A percentile compares a stretch with the other conserved stretches of the same genome.
Evolutionary conservation across 2,888 invertebrate genomes (phyloP).

Genomic region (Diogma glabrata): DNA sequence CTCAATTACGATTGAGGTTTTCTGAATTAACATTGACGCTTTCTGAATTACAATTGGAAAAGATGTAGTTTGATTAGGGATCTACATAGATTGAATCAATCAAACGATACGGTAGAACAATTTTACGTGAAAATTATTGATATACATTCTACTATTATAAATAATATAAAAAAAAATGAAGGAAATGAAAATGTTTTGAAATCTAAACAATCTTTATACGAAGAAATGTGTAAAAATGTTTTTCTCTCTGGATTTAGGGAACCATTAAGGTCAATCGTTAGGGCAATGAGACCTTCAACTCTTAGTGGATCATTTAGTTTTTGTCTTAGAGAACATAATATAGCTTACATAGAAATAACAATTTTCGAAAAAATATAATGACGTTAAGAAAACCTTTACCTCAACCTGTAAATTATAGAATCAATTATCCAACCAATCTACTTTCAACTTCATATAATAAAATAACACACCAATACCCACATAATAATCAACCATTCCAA

Average conservation of each 20-base stretch:
- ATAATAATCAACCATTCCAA: not conserved
- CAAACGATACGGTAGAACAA: conserved; percentile 15
- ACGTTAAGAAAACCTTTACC: not conserved
- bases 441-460: not conserved
- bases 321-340: not conserved
- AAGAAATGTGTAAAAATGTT: conserved; percentile 17
- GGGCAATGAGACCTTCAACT: not conserved
- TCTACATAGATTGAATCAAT: conserved; percentile 16
- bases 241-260: not conserved
- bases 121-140: conserved; percentile 20
- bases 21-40: too few species aligned
- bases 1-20: too few species aligned
- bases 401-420: not conserved
- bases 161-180: conserved; percentile 19
- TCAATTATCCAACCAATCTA: not conserved
- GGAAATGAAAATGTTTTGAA: conserved; percentile 15
- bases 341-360: not conserved
- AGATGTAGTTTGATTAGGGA: conserved; percentile 18
- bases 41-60: too few species aligned
- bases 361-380: not conserved
- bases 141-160: conserved; percentile 18
- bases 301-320: not conserved
- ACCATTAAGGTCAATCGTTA: not conserved
- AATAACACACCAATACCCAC: not conserved
- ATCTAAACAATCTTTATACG: conserved; percentile 18